A percentile compares a stretch with the other conserved stretches of the same genome.
Evolutionary conservation across 2,888 invertebrate genomes (phyloP).

Genomic region (Trichacis sp.): DNA sequence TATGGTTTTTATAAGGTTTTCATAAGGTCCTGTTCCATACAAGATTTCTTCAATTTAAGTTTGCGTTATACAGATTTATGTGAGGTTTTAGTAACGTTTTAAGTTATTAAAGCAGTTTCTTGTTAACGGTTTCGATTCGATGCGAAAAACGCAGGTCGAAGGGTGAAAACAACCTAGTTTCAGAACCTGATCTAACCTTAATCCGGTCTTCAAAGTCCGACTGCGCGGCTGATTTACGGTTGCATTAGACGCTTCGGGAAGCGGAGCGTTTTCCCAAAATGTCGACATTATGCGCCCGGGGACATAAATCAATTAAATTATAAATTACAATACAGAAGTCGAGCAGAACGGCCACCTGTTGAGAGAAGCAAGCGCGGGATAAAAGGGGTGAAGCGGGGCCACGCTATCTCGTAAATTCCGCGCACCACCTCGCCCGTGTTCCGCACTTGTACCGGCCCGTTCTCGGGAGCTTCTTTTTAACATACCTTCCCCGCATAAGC

Average conservation of each 20-base stretch:
- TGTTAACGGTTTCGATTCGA: too few relatives aligned
- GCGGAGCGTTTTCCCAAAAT: conserved; percentile 16
- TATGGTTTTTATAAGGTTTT: too few relatives aligned
- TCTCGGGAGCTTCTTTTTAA: neutral
- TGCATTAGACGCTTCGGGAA: conserved; percentile 3
- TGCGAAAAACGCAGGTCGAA: too few relatives aligned
- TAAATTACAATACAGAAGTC: conserved; percentile 67
- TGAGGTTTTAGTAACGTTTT: too few relatives aligned
- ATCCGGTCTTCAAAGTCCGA: conserved; percentile 2
- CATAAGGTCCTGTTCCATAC: too few relatives aligned
- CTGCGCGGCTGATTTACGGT: conserved; percentile 14
- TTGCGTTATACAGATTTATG: too few relatives aligned
- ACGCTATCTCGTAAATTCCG: conserved; percentile 68
- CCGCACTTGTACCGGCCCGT: conserved; percentile 10
- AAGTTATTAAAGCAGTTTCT: too few relatives aligned
- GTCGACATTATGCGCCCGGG: conserved; percentile 15
- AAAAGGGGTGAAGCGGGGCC: conserved; percentile 59
- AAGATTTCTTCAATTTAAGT: too few relatives aligned
- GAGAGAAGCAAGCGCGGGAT: conserved; percentile 60
- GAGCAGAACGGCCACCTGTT: conserved; percentile 68
- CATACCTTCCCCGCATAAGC: neutral
- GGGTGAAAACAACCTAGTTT: too few relatives aligned
- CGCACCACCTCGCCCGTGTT: conserved; percentile 46
- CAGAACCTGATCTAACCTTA: neutral
- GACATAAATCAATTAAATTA: conserved; percentile 66